These are phyloP conservation scores for Pteromalus puparum DNA, from an alignment of 1,140 invertebrate species.

Conservation along the genomic window DNA sequence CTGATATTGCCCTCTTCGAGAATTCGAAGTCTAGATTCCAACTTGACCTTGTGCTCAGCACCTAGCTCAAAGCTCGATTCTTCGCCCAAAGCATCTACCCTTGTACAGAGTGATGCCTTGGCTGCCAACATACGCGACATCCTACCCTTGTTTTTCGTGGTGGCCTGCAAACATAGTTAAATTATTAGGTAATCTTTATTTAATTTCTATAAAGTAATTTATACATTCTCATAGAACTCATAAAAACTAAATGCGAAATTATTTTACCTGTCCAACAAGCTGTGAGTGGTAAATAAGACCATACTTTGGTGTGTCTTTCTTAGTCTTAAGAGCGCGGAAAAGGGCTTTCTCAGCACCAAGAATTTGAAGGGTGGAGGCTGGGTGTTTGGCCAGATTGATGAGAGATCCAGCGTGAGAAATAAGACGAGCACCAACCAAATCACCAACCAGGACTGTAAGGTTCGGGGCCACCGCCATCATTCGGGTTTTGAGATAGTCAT, in stretches of 20 bases:
- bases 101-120: slow-evolving; percentile 93
- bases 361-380: slow-evolving; percentile 98
- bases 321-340: slow-evolving; percentile 97
- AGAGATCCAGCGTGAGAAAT: slow-evolving; percentile 97
- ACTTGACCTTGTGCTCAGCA: slow-evolving; percentile 89
- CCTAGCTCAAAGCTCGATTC: slow-evolving; percentile 88
- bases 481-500: slow-evolving; percentile 95
- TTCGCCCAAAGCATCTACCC: slow-evolving; percentile 97
- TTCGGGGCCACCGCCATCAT: slow-evolving; percentile 99
- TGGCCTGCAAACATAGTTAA: background rate
- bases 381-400: slow-evolving; percentile 97
- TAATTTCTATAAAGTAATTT: slow-evolving; percentile 30
- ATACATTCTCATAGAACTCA: slow-evolving; percentile 74
- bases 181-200: background rate
- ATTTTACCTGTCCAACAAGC: slow-evolving; percentile 86
- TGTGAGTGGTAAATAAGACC: slow-evolving; percentile 98
- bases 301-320: slow-evolving; percentile 99
- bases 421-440: slow-evolving; percentile 95
- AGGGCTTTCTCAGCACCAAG: slow-evolving; percentile 98
- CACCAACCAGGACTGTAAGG: slow-evolving; percentile 95
- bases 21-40: slow-evolving; percentile 86
- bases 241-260: slow-evolving; percentile 71
- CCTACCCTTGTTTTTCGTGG: slow-evolving; percentile 87
- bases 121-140: slow-evolving; percentile 98
- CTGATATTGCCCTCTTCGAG: slow-evolving; percentile 91